These are phyloP conservation scores for Hemaris fuciformis DNA, from an alignment of 2,888 invertebrate species.

Conservation along the genomic window DNA sequence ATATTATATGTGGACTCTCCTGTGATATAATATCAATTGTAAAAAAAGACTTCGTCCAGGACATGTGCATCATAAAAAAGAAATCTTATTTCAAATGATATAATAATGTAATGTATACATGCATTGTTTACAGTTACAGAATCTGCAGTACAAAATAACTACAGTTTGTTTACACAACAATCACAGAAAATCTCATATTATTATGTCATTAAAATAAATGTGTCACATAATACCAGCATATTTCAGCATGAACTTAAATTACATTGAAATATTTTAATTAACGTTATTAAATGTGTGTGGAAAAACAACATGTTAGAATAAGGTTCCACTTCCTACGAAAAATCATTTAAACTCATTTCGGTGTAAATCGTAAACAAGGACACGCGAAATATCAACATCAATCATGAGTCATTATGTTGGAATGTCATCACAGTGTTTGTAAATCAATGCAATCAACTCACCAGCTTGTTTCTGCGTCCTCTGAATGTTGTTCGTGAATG, in stretches of 20 bases:
- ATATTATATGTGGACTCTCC: no score
- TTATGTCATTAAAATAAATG: not conserved
- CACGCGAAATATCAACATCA: slow-evolving; percentile 35
- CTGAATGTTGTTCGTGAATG: slow-evolving; percentile 82
- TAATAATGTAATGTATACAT: no score
- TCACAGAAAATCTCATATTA: not conserved
- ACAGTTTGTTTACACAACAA: not conserved
- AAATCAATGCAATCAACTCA: slow-evolving; percentile 39
- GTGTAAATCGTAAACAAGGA: slow-evolving; percentile 36
- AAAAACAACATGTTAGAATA: not conserved
- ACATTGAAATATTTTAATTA: no score
- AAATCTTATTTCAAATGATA: no score
- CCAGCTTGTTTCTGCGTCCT: slow-evolving; percentile 80
- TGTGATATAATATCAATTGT: no score
- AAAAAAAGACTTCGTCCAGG: no score
- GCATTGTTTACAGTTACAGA: no score
- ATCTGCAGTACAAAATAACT: no score
- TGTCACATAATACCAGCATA: not conserved
- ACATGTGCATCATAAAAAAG: no score
- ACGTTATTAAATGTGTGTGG: no score
- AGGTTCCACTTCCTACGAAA: not conserved
- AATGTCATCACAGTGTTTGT: slow-evolving; percentile 36
- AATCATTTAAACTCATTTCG: not conserved
- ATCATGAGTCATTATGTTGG: slow-evolving; percentile 49
- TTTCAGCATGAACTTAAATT: not conserved